A percentile compares a stretch with the other conserved stretches of the same genome.
Evolutionary conservation across 2,113 vertebrate species (phyloP).

Genomic region (Hucho hucho): DNA sequence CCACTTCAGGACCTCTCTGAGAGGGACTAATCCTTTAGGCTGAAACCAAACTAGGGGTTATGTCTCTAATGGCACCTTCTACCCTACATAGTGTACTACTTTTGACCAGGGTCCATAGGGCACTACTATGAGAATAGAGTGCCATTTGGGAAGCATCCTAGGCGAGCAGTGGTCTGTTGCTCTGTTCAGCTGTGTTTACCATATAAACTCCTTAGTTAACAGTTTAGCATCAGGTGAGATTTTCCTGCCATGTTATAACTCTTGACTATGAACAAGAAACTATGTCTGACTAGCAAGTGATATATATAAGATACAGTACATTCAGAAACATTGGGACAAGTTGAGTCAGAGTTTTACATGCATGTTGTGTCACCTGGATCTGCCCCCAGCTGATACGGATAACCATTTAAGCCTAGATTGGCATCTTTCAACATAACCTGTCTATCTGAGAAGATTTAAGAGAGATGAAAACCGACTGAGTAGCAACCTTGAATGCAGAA

Average conservation of each 20-base stretch:
- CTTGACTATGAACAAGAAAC: too few species aligned
- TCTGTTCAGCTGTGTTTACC: constrained; percentile 11
- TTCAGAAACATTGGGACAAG: too few species aligned
- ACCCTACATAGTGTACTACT: too few species aligned
- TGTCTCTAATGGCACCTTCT: not conserved
- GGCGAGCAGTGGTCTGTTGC: not conserved
- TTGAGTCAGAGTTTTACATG: too few species aligned
- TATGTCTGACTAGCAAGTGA: not conserved
- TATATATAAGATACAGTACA: not conserved
- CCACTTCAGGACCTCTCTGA: constrained; percentile 21
- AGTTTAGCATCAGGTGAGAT: not conserved
- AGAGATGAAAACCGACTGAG: not conserved
- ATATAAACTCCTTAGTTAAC: not conserved
- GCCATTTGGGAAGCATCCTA: too few species aligned
- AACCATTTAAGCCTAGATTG: too few species aligned
- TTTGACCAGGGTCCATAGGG: too few species aligned
- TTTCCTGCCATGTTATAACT: not conserved
- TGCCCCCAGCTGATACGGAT: too few species aligned
- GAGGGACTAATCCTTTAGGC: constrained; percentile 32
- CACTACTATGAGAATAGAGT: too few species aligned
- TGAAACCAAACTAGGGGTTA: constrained; percentile 13
- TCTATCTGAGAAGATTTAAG: not conserved
- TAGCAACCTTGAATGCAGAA: not conserved
- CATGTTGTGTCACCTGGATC: too few species aligned
- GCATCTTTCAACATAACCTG: not conserved